Conservation (phyloP, 2,113 vertebrate genomes). For the Sturnira hondurensis region DNA sequence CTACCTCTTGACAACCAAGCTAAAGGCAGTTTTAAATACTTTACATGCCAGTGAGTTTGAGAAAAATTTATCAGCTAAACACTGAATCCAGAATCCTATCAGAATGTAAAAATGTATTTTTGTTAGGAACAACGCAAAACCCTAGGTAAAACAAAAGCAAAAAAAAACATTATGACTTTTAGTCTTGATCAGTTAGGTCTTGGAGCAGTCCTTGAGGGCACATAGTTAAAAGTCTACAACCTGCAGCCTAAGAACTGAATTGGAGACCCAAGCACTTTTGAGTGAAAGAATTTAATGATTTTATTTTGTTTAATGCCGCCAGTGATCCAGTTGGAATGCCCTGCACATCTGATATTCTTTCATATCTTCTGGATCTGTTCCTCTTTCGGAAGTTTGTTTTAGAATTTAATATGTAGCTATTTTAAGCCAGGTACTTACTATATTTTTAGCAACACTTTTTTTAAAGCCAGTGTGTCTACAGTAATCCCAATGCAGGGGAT, state of each 20-base stretch:
- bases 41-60: neutral
- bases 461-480: neutral
- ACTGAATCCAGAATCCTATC: neutral
- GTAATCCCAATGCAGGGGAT: neutral
- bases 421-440: neutral
- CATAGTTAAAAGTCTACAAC: neutral
- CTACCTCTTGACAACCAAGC: neutral
- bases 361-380: neutral
- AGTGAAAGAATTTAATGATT: neutral
- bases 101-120: neutral
- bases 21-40: neutral
- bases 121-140: slow-evolving; percentile 2
- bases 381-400: neutral
- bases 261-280: neutral
- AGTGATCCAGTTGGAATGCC: neutral
- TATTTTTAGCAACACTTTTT: neutral
- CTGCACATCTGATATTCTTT: neutral
- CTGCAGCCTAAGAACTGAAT: neutral
- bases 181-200: neutral
- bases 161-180: neutral
- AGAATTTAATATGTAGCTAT: neutral
- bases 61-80: neutral
- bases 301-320: neutral
- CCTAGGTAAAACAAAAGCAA: neutral
- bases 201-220: neutral